These are phyloP conservation scores for Glaucomys volans DNA, from an alignment of 2,113 vertebrate species.

Conservation along the genomic window DNA sequence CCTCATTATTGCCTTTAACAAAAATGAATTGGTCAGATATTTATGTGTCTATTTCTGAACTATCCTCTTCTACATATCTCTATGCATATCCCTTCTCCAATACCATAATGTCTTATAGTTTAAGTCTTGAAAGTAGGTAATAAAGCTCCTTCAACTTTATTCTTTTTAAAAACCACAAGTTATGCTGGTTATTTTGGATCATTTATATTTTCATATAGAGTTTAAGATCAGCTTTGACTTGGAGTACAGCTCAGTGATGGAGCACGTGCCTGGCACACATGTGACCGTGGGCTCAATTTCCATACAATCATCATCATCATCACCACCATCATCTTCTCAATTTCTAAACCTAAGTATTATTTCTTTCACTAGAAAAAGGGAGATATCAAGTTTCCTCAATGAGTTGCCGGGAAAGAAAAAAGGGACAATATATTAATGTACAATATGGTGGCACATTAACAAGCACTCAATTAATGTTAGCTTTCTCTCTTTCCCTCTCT, in stretches of 20 bases:
- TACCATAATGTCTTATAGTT: not conserved
- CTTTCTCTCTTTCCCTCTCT: slow-evolving; percentile 8
- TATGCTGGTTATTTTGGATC: not conserved
- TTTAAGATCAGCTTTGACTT: not conserved
- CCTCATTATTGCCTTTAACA: not conserved
- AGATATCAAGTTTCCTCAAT: slow-evolving; percentile 35
- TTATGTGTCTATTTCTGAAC: not conserved
- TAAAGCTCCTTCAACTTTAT: not conserved
- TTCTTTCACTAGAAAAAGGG: slow-evolving; percentile 56
- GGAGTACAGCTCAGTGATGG: not conserved
- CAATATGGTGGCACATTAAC: not conserved
- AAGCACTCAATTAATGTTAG: not conserved
- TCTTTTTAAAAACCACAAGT: slow-evolving; percentile 23
- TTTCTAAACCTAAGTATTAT: slow-evolving; percentile 30
- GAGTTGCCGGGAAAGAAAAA: not conserved
- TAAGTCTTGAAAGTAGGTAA: not conserved
- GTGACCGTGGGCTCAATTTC: not conserved
- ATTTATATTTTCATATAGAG: slow-evolving; percentile 31
- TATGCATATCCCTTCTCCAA: not conserved
- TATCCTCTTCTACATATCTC: not conserved
- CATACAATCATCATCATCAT: not conserved
- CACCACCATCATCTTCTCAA: not conserved
- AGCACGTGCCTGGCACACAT: not conserved
- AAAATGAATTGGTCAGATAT: not conserved
- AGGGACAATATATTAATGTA: not conserved